Evolutionary conservation across 1,140 invertebrate genomes (phyloP).

Genomic region (Pomacea maculata): DNA sequence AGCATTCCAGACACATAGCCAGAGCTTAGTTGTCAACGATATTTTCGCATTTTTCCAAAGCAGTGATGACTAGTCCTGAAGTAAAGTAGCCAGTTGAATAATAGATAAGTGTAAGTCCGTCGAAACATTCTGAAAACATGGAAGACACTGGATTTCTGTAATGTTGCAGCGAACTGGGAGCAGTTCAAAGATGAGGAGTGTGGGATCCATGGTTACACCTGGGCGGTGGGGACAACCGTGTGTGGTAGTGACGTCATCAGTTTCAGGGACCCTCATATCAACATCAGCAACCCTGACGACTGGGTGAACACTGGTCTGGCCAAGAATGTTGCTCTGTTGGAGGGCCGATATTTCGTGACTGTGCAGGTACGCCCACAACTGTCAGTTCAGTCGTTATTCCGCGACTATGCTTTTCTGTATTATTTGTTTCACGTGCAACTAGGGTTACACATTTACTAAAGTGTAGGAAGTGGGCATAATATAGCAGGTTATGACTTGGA

Average conservation of each 20-base stretch:
- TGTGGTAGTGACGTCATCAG: slow-evolving; percentile 38
- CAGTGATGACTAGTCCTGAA: too few species aligned
- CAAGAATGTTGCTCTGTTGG: slow-evolving; percentile 38
- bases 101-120: too few species aligned
- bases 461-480: too few species aligned
- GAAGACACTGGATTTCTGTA: neutral
- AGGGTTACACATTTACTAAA: too few species aligned
- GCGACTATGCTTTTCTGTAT: too few species aligned
- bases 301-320: slow-evolving; percentile 49
- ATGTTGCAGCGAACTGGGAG: slow-evolving; percentile 48
- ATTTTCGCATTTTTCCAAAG: too few species aligned
- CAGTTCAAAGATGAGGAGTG: slow-evolving; percentile 53
- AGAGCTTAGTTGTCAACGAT: too few species aligned
- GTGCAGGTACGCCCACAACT: neutral
- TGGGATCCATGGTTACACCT: slow-evolving; percentile 50
- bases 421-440: too few species aligned
- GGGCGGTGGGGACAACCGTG: slow-evolving; percentile 40
- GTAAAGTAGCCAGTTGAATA: too few species aligned
- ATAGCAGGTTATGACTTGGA: too few species aligned
- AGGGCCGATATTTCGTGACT: slow-evolving; percentile 43
- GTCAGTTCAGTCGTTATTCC: too few species aligned
- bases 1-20: too few species aligned
- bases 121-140: neutral
- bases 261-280: slow-evolving; percentile 43
- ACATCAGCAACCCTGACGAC: slow-evolving; percentile 34